Conservation (phyloP, 2,888 invertebrate genomes). For the Automeris io region DNA sequence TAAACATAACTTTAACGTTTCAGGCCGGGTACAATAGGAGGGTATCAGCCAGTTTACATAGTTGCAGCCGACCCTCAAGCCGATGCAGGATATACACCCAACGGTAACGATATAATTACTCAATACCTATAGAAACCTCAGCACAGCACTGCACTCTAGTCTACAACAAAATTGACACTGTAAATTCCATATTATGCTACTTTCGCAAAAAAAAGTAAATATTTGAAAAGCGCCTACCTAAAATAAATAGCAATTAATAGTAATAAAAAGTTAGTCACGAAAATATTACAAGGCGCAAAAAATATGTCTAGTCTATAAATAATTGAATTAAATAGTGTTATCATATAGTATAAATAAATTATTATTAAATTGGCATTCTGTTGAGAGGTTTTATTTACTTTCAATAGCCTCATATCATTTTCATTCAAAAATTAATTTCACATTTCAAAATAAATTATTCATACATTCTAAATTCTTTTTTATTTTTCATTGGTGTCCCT, state of each 20-base stretch:
- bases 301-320: background rate
- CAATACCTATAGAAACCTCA: background rate
- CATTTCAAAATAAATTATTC: no score
- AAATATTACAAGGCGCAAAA: background rate
- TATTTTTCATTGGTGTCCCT: no score
- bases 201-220: no score
- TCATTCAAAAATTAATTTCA: no score
- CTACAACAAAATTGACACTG: no score
- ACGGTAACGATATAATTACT: slow-evolving; percentile 24
- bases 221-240: background rate
- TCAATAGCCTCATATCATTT: background rate
- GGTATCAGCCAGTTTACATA: slow-evolving; percentile 64
- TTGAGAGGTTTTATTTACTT: background rate
- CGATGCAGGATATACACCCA: slow-evolving; percentile 37
- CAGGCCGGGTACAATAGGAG: slow-evolving; percentile 61
- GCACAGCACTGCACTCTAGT: background rate
- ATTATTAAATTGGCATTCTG: background rate
- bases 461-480: no score
- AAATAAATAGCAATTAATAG: background rate
- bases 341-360: slow-evolving; percentile 6
- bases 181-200: no score
- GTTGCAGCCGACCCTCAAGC: slow-evolving; percentile 59
- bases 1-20: slow-evolving; percentile 11
- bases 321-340: background rate
- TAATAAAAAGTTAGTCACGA: background rate